Conservation (phyloP, 2,113 vertebrate species). For the Zosterops hypoxanthus region DNA sequence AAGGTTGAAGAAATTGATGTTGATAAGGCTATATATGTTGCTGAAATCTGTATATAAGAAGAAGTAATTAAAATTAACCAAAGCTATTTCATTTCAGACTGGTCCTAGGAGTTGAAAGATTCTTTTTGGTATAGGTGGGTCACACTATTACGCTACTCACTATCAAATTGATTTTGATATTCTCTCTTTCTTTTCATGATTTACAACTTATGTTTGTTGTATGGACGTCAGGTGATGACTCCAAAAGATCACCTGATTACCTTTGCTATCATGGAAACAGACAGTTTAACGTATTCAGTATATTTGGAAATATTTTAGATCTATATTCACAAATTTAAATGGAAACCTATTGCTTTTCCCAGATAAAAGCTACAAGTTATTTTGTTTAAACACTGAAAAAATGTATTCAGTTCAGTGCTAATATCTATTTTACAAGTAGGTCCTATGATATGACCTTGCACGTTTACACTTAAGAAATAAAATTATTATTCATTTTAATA, state of each 20-base stretch:
- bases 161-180: not conserved
- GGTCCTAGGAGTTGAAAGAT: not conserved
- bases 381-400: not conserved
- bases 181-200: not conserved
- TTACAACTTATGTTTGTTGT: not conserved
- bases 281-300: not conserved
- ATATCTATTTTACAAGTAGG: not conserved
- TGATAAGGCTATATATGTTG: not conserved
- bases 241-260: slow-evolving; percentile 24
- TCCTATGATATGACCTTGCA: not conserved
- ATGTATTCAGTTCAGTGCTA: not conserved
- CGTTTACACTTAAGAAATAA: not conserved
- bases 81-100: not conserved
- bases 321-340: not conserved
- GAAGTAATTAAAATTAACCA: not conserved
- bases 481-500: not conserved
- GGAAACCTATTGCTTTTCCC: not conserved
- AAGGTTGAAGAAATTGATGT: not conserved
- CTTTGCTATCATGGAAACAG: not conserved
- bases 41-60: not conserved
- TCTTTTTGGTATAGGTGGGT: not conserved
- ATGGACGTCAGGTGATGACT: not conserved
- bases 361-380: not conserved
- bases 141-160: not conserved
- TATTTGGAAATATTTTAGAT: slow-evolving; percentile 8